Base-by-base conservation (phyloP, 1,140 invertebrate genomes). In the Triops cancriformis region DNA sequence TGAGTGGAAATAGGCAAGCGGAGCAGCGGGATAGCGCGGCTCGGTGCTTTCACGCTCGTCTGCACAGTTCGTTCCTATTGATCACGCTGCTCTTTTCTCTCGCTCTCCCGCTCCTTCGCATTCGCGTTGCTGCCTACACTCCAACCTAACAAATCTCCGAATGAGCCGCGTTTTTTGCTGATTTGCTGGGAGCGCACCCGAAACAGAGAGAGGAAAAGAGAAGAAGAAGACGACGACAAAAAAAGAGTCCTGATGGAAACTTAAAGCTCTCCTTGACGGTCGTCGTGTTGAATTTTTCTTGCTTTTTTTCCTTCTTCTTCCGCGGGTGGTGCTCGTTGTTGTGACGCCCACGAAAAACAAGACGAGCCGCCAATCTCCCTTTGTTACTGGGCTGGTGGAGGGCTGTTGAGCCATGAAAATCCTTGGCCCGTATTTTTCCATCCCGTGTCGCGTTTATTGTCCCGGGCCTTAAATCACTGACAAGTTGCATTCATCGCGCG, bases 331-430 rank as follows among this genome's bases (percentile, higher is more conserved):
- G 27, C 37, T 64, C 43, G 26, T 41, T 51, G 75, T 43, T 76
- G 37, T 43, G 23, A 27, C 64, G 42, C 75, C 43, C 41, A 51
- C 5, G 42, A 76, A 28, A 76, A 41, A 28, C 37, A 51, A 26
- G 75, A 10, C 75, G 18, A 43, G 26, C 42, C 23, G 23, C 51
- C 26, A 74, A 43, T 45, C 74, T 75, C 41, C n/a, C 74, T 31
- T 41, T 41, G 23, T 27, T 37, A 11, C 28, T 73, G 23, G 3
- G 28, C 43, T n/a, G n/a, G 27, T 64, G 26, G 75, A 76, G 28
- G 75, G 75, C 64, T 76, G 75, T 51, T 18, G 75, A 76, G 75
- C 51, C 51, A 64, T 64, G 51, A 64, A 64, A 64, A 64, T 76
- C 75, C 42, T 76, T 76, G 43, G 41, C 18, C 31, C 74, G n/a